Base-by-base conservation (phyloP, 2,888 invertebrate genomes). In the Tenthredo amoena region DNA sequence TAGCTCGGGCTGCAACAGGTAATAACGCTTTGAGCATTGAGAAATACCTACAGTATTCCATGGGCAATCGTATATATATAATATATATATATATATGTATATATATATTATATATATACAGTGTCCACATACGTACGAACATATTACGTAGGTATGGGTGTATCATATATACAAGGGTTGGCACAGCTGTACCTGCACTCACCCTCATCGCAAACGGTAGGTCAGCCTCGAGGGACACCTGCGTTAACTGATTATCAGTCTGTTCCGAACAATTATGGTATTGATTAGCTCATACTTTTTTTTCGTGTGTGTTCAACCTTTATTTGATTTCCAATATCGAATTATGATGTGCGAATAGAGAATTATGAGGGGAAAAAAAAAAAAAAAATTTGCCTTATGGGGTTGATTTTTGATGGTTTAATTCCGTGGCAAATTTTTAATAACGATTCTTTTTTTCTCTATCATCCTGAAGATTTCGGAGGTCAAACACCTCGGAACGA, bases 1-100 rank as follows among this genome's bases (percentile, higher is more conserved):
- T 40, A 31, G 71, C 47, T 31, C 1, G 68, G 37, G 18, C 71
- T 71, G 83, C 83, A 83, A 83, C 83, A 83, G 83, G 83, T 83
- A 83, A 83, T 71, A 83, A 83, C 83, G 68, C 31, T 83, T 6
- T 47, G 68, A 31, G 34, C 47, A 68, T 43, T 31, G 31, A 68
- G 68, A 47, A 71, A 65, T 71, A 43, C 77, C 43, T 18, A 55
- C 31, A 21, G 31, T 50, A 77, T 43, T 31, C 15, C 77, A 34
- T 55, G 34, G 50, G 7, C 50, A 77, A 9, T 47, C 62, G 40
- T 58, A 77, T 34, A 55, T 47, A 71, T 15, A 40, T 26, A 26
- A 40, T 26, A 26, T 26, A 26, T 26, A 26, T n/a, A 26, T 26
- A 26, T 26, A 26, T 1, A 26, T 26, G 1, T 26, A 26, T 1